phyloP scores from a whole-genome alignment of 2,888 invertebrate species.

The Zele albiditarsus region DNA sequence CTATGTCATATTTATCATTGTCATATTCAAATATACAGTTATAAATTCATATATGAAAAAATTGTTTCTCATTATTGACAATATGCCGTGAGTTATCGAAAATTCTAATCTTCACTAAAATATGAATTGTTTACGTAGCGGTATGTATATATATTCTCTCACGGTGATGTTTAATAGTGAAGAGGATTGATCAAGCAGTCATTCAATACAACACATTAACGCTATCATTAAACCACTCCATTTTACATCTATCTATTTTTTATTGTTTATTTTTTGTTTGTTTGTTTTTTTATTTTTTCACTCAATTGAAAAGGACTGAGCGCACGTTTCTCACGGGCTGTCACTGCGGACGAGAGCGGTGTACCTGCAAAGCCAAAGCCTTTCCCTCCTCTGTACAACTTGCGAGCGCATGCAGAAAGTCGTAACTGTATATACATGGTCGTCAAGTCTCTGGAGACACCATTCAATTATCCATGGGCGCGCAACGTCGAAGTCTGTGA shows the following conservation, averaged over 20 bases:
- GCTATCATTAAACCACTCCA: conserved; percentile 27
- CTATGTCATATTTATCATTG: too few relatives aligned
- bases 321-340: conserved; percentile 51
- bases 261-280: not conserved
- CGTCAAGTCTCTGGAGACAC: conserved; percentile 47
- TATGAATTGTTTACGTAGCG: too few relatives aligned
- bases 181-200: conserved; percentile 35
- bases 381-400: conserved; percentile 34
- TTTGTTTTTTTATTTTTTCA: conserved; percentile 5
- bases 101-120: too few relatives aligned
- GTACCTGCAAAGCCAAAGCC: conserved; percentile 28
- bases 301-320: conserved; percentile 2
- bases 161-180: not conserved
- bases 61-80: too few relatives aligned
- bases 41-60: too few relatives aligned
- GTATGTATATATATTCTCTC: not conserved
- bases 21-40: too few relatives aligned
- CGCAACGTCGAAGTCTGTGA: not conserved
- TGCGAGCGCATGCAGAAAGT: conserved; percentile 31
- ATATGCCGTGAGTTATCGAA: too few relatives aligned
- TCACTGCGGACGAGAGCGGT: conserved; percentile 42
- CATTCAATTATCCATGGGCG: conserved; percentile 50
- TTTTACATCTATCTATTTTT: not conserved
- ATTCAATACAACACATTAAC: conserved; percentile 33
- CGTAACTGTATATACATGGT: conserved; percentile 38